phyloP scores from a whole-genome alignment of 2,113 vertebrate genomes.

The Gavialis gangeticus region DNA sequence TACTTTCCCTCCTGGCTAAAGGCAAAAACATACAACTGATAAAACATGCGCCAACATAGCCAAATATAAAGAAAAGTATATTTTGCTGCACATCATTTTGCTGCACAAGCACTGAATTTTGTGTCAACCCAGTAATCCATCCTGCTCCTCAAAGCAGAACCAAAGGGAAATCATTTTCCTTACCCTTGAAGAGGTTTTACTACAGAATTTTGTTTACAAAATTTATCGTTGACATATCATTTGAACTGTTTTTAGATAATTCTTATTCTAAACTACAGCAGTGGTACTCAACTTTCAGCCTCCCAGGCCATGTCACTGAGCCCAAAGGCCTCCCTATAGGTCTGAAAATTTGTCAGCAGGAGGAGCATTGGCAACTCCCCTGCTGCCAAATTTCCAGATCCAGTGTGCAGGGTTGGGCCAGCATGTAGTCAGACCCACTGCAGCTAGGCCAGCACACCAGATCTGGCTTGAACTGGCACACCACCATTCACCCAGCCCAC shows the following conservation, averaged over 20 bases:
- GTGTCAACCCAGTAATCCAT: background rate
- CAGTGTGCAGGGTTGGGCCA: no score
- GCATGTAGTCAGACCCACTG: no score
- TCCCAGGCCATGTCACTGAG: no score
- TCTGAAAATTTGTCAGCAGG: no score
- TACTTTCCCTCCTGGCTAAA: background rate
- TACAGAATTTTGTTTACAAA: background rate
- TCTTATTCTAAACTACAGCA: background rate
- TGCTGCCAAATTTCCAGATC: no score
- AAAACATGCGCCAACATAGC: background rate
- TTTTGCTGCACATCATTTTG: background rate
- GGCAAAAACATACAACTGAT: background rate
- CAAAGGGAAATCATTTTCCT: background rate
- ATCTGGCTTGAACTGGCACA: no score
- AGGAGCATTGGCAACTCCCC: no score
- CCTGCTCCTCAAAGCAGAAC: background rate
- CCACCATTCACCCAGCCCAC: no score
- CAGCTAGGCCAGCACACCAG: no score
- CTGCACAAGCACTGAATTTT: background rate
- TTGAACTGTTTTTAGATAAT: conserved; percentile 3
- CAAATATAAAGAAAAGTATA: background rate
- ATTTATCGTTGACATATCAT: background rate
- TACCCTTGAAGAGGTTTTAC: background rate
- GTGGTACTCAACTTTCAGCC: no score
- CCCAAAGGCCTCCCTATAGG: no score